Evolutionary conservation across 2,113 vertebrate species (phyloP), one percentile per base, ranked within the genome.

Genomic region (Onychostoma macrolepis): DNA sequence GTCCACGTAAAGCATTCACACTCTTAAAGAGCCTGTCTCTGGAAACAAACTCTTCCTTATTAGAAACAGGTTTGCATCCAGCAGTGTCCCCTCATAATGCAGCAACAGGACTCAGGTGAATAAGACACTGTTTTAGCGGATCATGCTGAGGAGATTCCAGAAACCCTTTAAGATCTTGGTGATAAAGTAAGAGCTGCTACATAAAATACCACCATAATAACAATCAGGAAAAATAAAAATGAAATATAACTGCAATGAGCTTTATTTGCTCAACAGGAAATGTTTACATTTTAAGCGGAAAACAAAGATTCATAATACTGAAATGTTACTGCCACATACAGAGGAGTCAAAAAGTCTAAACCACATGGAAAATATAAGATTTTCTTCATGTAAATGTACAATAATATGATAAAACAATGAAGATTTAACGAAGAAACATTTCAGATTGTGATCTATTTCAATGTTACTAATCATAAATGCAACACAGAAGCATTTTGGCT

Each of bases 21-120:
- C 43, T 58, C 26, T 74, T 41, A 48, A 87, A 85, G 74, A 38
- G 69, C 36, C 56, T 26, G 30, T 56, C 43, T 24, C 81, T 75
- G 72, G 76, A 80, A 80, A 45, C 41, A 43, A 79, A 11, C 38
- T 19, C 41, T 26, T 10, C 26, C 48, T 85, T 76, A 87, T 77
- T 72, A 81, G 69, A 45, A 89, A 56, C 88, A 85, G 81, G 58
- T 89, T 69, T 65, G 58, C 15, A 30, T 63, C 28, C 53, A 85
- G 74, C 24, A 30, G 84, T 43, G 53, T 61, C 19, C 2, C 8
- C 26, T 50, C 26, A 53, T 19, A 53, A 50, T 19, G 15, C 15
- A 8, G 41, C 45, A 10, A 19, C 75, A 30, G 43, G n/a, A 77
- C 17, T 77, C 45, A 19, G 15, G 75, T 53, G 36, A 72, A 24